phyloP scores from a whole-genome alignment of 1,140 invertebrate genomes.

The Caerostris extrusa region DNA sequence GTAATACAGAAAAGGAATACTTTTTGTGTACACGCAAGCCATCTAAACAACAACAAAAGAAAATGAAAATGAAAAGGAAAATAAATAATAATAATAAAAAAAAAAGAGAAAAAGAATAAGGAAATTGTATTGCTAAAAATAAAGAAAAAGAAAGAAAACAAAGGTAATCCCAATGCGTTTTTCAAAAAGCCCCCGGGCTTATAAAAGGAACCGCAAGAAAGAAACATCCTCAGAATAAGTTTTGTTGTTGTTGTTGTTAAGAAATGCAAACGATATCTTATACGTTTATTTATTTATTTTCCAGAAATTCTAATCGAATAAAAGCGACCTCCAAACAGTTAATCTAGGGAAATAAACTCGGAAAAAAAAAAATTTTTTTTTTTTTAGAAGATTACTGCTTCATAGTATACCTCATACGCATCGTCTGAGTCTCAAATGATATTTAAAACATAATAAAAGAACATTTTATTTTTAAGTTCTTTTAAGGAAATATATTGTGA shows the following conservation, averaged over 20 bases:
- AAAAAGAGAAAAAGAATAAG: not conserved
- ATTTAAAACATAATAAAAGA: not conserved
- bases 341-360: constrained; percentile 3
- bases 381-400: not conserved
- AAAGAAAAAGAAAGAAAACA: not conserved
- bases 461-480: not conserved
- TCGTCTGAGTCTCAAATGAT: not conserved
- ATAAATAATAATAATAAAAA: not conserved
- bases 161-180: constrained; percentile 5
- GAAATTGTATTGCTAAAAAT: not conserved
- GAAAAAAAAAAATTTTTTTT: not conserved
- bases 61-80: not conserved
- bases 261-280: constrained; percentile 39
- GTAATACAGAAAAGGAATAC: constrained; percentile 13
- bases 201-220: not conserved
- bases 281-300: constrained; percentile 31
- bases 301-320: not conserved
- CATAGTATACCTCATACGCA: not conserved
- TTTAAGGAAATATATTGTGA: too few species aligned
- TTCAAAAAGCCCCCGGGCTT: not conserved
- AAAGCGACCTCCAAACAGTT: not conserved
- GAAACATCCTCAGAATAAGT: not conserved
- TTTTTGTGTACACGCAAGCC: constrained; percentile 18
- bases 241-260: constrained; percentile 4
- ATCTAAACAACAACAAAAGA: not conserved